A percentile compares a stretch with the other conserved stretches of the same genome.
Evolutionary conservation across 1,140 invertebrate genomes (phyloP).

Genomic region (Cydia amplana): DNA sequence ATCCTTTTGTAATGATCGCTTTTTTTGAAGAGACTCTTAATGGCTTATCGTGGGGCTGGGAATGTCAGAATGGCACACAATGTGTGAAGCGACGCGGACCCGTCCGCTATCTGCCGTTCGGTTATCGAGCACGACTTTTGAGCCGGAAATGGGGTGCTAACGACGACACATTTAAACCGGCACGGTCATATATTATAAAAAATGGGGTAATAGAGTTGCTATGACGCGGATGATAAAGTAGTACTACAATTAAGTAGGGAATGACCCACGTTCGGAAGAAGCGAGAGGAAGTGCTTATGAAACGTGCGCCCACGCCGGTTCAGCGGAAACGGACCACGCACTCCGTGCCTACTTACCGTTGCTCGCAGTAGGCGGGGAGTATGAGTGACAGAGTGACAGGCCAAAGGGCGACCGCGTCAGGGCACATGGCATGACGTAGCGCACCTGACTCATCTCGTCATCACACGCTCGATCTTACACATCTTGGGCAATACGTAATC

Average conservation of each 20-base stretch:
- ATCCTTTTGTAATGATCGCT: constrained; percentile 76
- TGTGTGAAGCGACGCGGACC: constrained; percentile 44
- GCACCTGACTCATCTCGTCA: constrained; percentile 61
- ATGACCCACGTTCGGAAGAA: constrained; percentile 56
- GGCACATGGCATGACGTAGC: constrained; percentile 40
- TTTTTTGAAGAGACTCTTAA: constrained; percentile 74
- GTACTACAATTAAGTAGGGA: constrained; percentile 34
- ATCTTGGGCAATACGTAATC: constrained; percentile 26
- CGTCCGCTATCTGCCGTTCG: constrained; percentile 34
- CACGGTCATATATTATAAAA: constrained; percentile 24
- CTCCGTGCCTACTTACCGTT: constrained; percentile 37
- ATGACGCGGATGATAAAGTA: constrained; percentile 34
- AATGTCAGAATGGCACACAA: constrained; percentile 48
- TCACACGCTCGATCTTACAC: constrained; percentile 39
- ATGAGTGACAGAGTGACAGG: constrained; percentile 32
- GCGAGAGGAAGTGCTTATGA: constrained; percentile 68
- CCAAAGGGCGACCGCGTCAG: constrained; percentile 46
- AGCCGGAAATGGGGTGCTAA: constrained; percentile 29
- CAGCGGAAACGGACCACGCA: constrained; percentile 64
- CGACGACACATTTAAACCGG: constrained; percentile 23
- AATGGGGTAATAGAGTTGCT: constrained; percentile 34
- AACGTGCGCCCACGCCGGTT: constrained; percentile 60
- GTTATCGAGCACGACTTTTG: constrained; percentile 8
- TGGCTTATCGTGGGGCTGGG: constrained; percentile 72
- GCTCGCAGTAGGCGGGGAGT: constrained; percentile 47